phyloP scores from a whole-genome alignment of 1,140 invertebrate species.

The Aleiodes sp. region DNA sequence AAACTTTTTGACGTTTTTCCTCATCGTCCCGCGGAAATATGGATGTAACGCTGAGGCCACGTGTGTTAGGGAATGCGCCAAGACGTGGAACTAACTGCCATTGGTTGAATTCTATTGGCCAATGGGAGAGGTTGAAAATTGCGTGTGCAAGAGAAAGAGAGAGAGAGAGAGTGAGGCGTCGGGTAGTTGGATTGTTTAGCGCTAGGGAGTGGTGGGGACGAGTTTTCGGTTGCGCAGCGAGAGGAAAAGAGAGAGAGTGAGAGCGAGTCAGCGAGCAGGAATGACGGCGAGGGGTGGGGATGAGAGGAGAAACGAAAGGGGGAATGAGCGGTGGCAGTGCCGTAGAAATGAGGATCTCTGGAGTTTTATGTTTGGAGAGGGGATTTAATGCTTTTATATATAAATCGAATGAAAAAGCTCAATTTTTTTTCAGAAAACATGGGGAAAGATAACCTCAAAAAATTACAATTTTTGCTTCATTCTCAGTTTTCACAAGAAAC shows the following conservation, averaged over 20 bases:
- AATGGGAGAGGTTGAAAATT: conserved; percentile 20
- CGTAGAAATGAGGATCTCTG: conserved; percentile 9
- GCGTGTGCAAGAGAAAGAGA: conserved; percentile 29
- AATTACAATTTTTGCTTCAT: too few species aligned
- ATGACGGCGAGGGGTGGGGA: background rate
- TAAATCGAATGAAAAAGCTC: too few species aligned
- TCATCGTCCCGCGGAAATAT: conserved; percentile 53
- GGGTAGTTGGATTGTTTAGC: conserved; percentile 25
- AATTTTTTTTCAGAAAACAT: too few species aligned
- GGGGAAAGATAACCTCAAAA: too few species aligned
- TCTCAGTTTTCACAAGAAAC: too few species aligned
- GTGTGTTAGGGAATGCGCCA: conserved; percentile 59
- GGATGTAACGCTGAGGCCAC: conserved; percentile 56
- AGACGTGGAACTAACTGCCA: conserved; percentile 36
- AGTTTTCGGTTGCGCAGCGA: background rate
- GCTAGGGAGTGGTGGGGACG: conserved; percentile 21
- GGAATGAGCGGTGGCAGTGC: conserved; percentile 6
- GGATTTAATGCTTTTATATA: conserved; percentile 18
- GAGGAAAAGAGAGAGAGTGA: conserved; percentile 8
- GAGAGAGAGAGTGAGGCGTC: conserved; percentile 34
- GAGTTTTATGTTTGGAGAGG: background rate
- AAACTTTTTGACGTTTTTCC: conserved; percentile 61
- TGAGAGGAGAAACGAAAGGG: conserved; percentile 7
- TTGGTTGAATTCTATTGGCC: conserved; percentile 43
- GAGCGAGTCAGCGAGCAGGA: background rate